Percentiles rank a stretch among this genome's conserved stretches.
phyloP scores from a whole-genome alignment of 2,797 vertebrate species.

The Notoglanidium macrostoma region DNA sequence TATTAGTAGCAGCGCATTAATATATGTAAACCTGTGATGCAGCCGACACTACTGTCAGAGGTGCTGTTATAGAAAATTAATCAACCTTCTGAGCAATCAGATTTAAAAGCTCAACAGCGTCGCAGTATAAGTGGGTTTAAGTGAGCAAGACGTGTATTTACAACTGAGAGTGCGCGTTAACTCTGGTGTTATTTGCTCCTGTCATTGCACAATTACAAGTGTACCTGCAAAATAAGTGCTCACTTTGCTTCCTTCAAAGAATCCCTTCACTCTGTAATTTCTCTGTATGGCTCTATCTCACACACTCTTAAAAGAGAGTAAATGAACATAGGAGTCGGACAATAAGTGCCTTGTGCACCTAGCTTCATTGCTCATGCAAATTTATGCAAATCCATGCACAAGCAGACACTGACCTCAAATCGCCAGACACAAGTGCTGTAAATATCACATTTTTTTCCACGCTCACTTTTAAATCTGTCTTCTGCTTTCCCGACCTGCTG shows the following conservation, averaged over 20 bases:
- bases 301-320: conserved; percentile 44
- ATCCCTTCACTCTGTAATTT: conserved; percentile 11
- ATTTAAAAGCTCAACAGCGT: neutral
- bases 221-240: conserved; percentile 43
- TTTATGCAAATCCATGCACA: conserved; percentile 75
- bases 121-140: neutral
- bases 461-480: conserved; percentile 65
- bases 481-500: conserved; percentile 69
- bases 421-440: conserved; percentile 69
- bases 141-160: conserved; percentile 1
- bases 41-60: neutral
- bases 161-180: neutral
- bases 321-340: conserved; percentile 50
- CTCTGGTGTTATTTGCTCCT: conserved; percentile 41
- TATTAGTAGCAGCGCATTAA: neutral
- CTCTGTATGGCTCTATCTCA: conserved; percentile 2
- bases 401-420: conserved; percentile 73
- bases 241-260: conserved; percentile 27
- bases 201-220: conserved; percentile 40
- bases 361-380: conserved; percentile 67
- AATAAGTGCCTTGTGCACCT: conserved; percentile 62
- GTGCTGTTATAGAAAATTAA: neutral
- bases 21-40: neutral
- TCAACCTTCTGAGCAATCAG: conserved; percentile 1
- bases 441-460: conserved; percentile 64